Base-by-base conservation (phyloP, 2,113 vertebrate species). In the Gopherus evgoodei region DNA sequence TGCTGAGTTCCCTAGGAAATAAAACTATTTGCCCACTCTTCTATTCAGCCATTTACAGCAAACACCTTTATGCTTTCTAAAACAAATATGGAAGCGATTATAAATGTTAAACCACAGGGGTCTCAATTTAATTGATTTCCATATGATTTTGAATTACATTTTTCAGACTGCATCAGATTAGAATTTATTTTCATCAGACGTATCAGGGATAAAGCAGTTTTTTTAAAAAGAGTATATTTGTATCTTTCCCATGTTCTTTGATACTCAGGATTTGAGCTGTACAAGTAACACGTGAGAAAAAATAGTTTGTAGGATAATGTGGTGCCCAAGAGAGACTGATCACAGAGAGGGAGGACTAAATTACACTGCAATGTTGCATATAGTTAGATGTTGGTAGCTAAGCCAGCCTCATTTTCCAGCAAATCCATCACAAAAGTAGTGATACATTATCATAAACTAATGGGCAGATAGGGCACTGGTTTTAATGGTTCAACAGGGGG, bases 11-110 rank as follows among this genome's bases (percentile, higher is more conserved):
- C 72, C 54, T 27, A 65, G 72, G 72, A 88, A 93, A 52, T 11
- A 72, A 78, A 95, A 95, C 6, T 4, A 91, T 87, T 83, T 90
- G 85, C 22, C 86, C 81, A 87, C 89, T 93, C n/a, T 88, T 53
- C 54, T 52, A 13, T 79, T 80, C 57, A 65, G 69, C 44, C 27
- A 94, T 86, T 90, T 79, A 94, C 4, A 91, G 87, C 50, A 54
- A 94, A 93, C 5, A 65, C 69, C 42, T 90, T 84, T 93, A 89
- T 75, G 52, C 31, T 89, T 91, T 81, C 90, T 31, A 89, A 97
- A 95, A 93, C 52, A 95, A 91, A 94, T 47, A 65, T 4, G 78
- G 72, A 94, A 52, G 72, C 59, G 17, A 94, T 85, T 54, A 6
- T 11, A 95, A 88, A 17, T 3, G 35, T 85, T 91, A 90, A 96